phyloP scores from a whole-genome alignment of 2,113 vertebrate species.

The Argyrosomus japonicus region DNA sequence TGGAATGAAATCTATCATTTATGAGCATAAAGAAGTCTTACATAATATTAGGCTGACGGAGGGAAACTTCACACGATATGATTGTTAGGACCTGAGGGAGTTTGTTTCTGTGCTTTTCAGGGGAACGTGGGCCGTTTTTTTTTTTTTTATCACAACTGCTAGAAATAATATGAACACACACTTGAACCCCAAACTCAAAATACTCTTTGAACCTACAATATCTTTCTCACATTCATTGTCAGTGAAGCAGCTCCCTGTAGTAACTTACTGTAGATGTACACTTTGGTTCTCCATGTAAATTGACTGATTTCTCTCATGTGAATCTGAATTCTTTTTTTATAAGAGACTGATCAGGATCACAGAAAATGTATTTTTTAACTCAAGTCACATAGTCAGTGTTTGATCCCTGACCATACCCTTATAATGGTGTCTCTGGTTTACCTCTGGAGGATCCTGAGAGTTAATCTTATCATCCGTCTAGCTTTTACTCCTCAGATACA shows the following conservation, averaged over 20 bases:
- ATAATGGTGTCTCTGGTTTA: conserved; percentile 8
- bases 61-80: conserved; percentile 9
- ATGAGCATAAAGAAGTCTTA: conserved; percentile 20
- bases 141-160: conserved; percentile 38
- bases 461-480: conserved; percentile 15
- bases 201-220: neutral
- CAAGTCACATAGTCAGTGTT: neutral
- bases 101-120: conserved; percentile 37
- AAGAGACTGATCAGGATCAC: conserved; percentile 2
- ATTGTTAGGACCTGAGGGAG: conserved; percentile 57
- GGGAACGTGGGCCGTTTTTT: conserved; percentile 33
- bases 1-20: neutral
- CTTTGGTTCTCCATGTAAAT: neutral
- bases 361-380: conserved; percentile 19
- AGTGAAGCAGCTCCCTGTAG: conserved; percentile 14
- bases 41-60: conserved; percentile 15
- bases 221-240: conserved; percentile 8
- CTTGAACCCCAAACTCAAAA: conserved; percentile 20
- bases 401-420: conserved; percentile 19
- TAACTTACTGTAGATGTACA: neutral
- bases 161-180: conserved; percentile 28
- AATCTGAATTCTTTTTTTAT: conserved; percentile 13
- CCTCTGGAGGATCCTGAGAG: conserved; percentile 44
- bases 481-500: conserved; percentile 17
- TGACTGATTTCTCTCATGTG: neutral